Conservation (phyloP, 2,797 vertebrate species). For the Sphenodon punctatus region DNA sequence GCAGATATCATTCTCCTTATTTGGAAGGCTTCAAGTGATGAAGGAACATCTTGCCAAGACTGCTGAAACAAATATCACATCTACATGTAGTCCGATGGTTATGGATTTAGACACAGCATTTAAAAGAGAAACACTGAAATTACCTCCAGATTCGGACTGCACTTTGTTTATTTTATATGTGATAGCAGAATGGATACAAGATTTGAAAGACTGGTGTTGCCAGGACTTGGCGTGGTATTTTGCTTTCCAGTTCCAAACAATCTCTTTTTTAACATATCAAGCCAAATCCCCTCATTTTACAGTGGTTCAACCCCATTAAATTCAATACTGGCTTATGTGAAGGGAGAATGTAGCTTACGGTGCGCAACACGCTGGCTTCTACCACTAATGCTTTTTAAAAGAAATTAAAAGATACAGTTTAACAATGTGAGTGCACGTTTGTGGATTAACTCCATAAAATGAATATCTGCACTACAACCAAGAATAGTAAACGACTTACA, state of each 20-base stretch:
- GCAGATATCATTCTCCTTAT: neutral
- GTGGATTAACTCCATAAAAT: neutral
- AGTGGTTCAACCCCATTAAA: neutral
- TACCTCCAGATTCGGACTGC: neutral
- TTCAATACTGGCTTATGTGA: neutral
- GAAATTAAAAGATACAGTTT: neutral
- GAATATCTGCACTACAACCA: neutral
- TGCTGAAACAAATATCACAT: neutral
- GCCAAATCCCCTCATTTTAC: neutral
- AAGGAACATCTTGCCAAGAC: neutral
- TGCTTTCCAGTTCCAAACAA: neutral
- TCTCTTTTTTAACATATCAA: no score
- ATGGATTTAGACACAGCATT: neutral
- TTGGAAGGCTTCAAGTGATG: neutral
- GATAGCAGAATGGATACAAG: neutral
- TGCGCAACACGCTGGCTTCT: neutral
- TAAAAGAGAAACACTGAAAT: neutral
- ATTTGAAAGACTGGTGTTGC: neutral
- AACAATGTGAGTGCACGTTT: neutral
- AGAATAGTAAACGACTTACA: conserved; percentile 34
- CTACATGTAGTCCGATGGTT: neutral
- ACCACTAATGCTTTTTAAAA: conserved; percentile 32
- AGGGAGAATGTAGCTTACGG: neutral
- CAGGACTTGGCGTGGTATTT: neutral
- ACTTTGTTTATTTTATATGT: neutral